phyloP scores from a whole-genome alignment of 2,888 invertebrate species.

The Penaeus monodon region DNA sequence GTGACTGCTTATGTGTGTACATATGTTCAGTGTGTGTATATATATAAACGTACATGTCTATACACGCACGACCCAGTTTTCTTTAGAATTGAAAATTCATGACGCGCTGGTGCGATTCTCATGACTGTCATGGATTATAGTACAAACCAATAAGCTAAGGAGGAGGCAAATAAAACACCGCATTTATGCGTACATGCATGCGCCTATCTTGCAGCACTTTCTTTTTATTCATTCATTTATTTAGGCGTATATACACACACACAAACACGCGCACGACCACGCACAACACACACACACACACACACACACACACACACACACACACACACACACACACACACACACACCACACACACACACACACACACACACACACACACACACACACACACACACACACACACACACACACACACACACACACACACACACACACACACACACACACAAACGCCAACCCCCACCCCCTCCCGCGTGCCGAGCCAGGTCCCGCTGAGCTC shows the following conservation, averaged over 20 bases:
- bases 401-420: slow-evolving; percentile 9
- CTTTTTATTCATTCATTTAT: background rate
- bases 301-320: background rate
- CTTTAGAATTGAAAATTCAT: too few relatives aligned
- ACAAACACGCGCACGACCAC: background rate
- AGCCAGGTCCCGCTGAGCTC: too few relatives aligned
- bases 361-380: background rate
- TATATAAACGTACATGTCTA: background rate
- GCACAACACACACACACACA: slow-evolving; percentile 1
- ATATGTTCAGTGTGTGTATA: background rate
- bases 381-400: background rate
- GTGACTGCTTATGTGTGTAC: background rate
- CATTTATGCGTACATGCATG: background rate
- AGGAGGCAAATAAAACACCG: background rate
- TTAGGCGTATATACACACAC: background rate
- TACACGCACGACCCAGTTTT: background rate
- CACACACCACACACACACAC: too few relatives aligned
- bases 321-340: too few relatives aligned
- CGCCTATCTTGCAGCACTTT: too few relatives aligned
- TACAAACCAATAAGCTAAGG: background rate
- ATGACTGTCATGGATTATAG: too few relatives aligned
- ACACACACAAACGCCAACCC: background rate
- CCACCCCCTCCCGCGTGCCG: too few relatives aligned
- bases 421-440: slow-evolving; percentile 16
- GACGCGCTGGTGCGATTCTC: too few relatives aligned